A percentile compares a stretch with the other conserved stretches of the same genome.
phyloP scores from a whole-genome alignment of 2,113 vertebrate genomes.

The Lipophrys pholis region DNA sequence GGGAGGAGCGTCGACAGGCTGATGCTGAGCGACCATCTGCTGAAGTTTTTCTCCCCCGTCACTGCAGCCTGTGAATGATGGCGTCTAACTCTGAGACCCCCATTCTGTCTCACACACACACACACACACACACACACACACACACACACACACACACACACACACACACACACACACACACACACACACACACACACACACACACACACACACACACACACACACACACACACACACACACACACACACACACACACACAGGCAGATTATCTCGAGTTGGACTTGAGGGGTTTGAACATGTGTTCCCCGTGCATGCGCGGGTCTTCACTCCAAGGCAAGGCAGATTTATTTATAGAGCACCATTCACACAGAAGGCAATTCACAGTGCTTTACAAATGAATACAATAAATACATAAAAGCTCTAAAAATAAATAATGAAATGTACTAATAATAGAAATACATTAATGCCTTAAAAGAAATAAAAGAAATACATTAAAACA shows the following conservation, averaged over 20 bases:
- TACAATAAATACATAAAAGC: no score
- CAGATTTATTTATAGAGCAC: no score
- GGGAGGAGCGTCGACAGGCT: constrained; percentile 9
- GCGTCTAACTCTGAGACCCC: not conserved
- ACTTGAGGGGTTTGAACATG: no score
- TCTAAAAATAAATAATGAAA: no score
- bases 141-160: not conserved
- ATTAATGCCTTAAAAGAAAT: no score
- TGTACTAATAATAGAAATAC: no score
- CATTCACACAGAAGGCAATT: no score
- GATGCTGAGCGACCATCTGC: constrained; percentile 60
- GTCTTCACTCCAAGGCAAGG: no score
- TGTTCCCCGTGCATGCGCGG: no score
- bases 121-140: constrained; percentile 2
- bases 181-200: constrained; percentile 4
- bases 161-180: constrained; percentile 5
- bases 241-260: constrained; percentile 5
- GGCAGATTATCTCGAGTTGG: no score
- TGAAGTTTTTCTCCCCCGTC: constrained; percentile 30
- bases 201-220: not conserved
- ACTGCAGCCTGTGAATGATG: constrained; percentile 8
- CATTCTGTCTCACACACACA: not conserved
- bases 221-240: not conserved
- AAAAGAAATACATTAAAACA: no score
- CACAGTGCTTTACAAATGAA: no score